Percentiles rank a stretch among this genome's conserved stretches.
These are phyloP conservation scores for Pachyrhynchus sulphureomaculatus DNA, from an alignment of 1,140 invertebrate genomes.

Conservation along the genomic window DNA sequence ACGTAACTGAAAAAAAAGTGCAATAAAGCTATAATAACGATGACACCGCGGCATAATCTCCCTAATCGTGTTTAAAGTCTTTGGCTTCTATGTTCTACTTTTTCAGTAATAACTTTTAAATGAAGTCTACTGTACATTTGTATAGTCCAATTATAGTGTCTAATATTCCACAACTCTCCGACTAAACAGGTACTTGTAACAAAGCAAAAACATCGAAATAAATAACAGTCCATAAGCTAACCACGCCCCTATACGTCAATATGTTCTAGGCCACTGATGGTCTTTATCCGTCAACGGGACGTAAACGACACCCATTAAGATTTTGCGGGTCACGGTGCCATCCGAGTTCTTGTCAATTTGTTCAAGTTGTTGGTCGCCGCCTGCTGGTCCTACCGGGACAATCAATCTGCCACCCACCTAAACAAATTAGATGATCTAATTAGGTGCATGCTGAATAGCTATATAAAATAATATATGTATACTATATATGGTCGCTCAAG, in stretches of 20 bases:
- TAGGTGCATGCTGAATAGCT: too few species aligned
- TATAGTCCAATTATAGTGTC: too few species aligned
- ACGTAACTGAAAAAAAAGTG: too few species aligned
- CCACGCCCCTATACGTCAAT: slow-evolving; percentile 34
- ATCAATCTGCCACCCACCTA: slow-evolving; percentile 83
- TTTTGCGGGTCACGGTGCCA: slow-evolving; percentile 74
- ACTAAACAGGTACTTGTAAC: slow-evolving; percentile 5
- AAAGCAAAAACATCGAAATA: background rate
- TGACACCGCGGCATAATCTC: too few species aligned
- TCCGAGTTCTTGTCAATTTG: slow-evolving; percentile 86
- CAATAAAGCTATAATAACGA: too few species aligned
- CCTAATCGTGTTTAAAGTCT: too few species aligned
- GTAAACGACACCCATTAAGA: slow-evolving; percentile 94
- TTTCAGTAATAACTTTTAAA: too few species aligned
- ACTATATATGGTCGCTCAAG: too few species aligned
- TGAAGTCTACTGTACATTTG: too few species aligned
- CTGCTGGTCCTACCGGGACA: slow-evolving; percentile 85
- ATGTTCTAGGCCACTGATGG: slow-evolving; percentile 56
- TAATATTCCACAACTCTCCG: too few species aligned
- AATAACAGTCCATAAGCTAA: background rate
- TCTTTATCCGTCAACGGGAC: slow-evolving; percentile 93
- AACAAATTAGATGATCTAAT: slow-evolving; percentile 25
- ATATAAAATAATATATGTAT: too few species aligned
- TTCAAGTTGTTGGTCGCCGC: slow-evolving; percentile 79
- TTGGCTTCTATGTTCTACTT: too few species aligned